Percentiles rank a stretch among this genome's conserved stretches.
Conservation (phyloP, 2,113 vertebrate genomes). For the Choloepus hoffmanni region DNA sequence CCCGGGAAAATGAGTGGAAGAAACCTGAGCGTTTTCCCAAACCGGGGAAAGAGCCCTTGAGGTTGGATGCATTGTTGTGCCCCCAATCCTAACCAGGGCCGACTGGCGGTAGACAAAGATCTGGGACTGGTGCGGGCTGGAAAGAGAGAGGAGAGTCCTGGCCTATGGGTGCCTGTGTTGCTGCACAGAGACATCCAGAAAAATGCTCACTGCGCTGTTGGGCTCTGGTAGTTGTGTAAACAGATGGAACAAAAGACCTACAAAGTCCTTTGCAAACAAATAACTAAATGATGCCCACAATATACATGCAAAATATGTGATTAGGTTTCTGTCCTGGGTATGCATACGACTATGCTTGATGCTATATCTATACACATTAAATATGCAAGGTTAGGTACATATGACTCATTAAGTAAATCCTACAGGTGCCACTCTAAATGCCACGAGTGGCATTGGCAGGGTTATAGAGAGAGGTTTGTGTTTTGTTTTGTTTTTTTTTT, state of each 20-base stretch:
- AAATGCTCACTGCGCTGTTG: neutral
- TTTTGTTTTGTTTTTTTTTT: neutral
- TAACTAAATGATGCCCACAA: conserved; percentile 36
- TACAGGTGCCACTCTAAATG: neutral
- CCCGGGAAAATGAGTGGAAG: neutral
- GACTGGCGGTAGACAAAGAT: neutral
- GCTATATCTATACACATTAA: neutral
- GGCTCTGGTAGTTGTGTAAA: conserved; percentile 45
- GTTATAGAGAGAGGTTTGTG: neutral
- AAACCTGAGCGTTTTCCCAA: neutral
- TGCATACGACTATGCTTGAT: neutral
- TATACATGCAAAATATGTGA: conserved; percentile 14
- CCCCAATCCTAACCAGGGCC: neutral
- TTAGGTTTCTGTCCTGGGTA: neutral
- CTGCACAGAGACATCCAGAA: neutral
- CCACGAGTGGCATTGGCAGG: neutral
- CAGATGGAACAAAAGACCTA: conserved; percentile 54
- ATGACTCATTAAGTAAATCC: conserved; percentile 6
- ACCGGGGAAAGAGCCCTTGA: neutral
- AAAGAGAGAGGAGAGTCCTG: neutral
- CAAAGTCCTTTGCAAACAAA: conserved; percentile 73
- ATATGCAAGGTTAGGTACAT: neutral
- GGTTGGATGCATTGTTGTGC: neutral
- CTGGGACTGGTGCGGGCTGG: neutral
- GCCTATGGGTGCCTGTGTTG: neutral